phyloP scores from a whole-genome alignment of 2,797 vertebrate genomes.

The Ciconia nigra region DNA sequence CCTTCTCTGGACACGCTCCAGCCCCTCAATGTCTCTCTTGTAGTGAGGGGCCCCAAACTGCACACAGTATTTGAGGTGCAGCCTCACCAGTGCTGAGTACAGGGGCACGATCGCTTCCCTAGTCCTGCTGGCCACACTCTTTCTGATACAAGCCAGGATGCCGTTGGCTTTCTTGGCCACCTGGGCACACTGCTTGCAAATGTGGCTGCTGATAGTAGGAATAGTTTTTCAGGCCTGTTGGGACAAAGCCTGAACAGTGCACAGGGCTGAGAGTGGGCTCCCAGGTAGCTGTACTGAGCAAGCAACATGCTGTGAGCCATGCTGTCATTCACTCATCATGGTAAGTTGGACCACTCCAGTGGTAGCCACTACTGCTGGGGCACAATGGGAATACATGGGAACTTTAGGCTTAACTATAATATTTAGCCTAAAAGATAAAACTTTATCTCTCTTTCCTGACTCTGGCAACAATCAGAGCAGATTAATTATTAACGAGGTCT shows the following conservation, averaged over 20 bases:
- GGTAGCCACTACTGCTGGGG: too few relatives aligned
- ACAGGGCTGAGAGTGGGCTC: not conserved
- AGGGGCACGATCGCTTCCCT: too few relatives aligned
- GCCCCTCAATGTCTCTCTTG: too few relatives aligned
- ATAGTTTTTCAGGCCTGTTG: not conserved
- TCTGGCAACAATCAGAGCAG: not conserved
- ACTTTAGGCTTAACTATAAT: not conserved
- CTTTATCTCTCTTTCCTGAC: not conserved
- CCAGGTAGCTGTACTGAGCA: not conserved
- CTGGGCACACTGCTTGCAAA: not conserved
- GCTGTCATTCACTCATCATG: rapidly evolving
- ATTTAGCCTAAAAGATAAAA: not conserved
- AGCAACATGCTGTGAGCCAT: rapidly evolving
- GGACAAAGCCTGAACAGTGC: not conserved
- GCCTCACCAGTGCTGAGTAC: too few relatives aligned
- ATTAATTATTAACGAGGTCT: not conserved
- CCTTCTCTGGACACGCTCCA: too few relatives aligned
- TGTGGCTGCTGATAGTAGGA: not conserved
- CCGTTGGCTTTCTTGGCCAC: too few relatives aligned
- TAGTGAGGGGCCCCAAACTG: too few relatives aligned
- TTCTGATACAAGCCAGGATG: too few relatives aligned
- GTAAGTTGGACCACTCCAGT: not conserved
- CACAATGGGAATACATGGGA: rapidly evolving
- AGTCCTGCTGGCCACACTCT: too few relatives aligned
- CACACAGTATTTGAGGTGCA: too few relatives aligned